Base-by-base conservation (phyloP, 2,113 vertebrate genomes). In the Zootoca vivipara region DNA sequence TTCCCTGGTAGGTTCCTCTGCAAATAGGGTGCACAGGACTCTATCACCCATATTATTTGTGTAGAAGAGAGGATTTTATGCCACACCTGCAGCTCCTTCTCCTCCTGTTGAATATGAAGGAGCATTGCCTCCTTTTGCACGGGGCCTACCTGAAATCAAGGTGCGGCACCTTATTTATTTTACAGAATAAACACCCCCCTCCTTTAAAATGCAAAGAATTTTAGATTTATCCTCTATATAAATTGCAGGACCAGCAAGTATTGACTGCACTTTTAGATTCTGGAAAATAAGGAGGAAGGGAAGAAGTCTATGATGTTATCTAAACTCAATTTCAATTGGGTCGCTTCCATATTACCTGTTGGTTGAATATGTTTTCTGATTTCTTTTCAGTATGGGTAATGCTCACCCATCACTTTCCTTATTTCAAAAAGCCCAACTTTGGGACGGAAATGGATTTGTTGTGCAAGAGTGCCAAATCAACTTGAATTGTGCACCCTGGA, bases 241-340 rank as follows among this genome's bases (percentile, higher is more conserved):
- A 18, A 28, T 7, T 15, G 35, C 73, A 0, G 40, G n/a, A 1
- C 22, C 0, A 4, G 18, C 79, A 62, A 40, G 42, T 0, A 0
- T 26, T 1, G 0, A 52, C 30, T 33, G 64, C 0, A 6, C 52
- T 28, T 1, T 1, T 1, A 0, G 38, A 24, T 15, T 77, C 26
- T 33, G 77, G 52, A 83, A 42, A 35, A 9, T 13, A 52, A 0
- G 0, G 0, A 0, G 52, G 6, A 33, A 33, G 28, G 0, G 0
- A 69, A 77, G 7, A 15, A 83, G 70, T 62, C 18, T 62, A 62
- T 62, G 13, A 62, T 62, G 58, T 62, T 62, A 62, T 18, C 58
- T 5, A 16, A 18, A 62, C 58, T 62, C 13, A 62, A 18, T 62
- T 15, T 62, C 18, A 20, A 15, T 62, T 62, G 58, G 58, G 58